A percentile compares a stretch with the other conserved stretches of the same genome.
Evolutionary conservation across 2,113 vertebrate species (phyloP).

Genomic region (Phyllostomus discolor): DNA sequence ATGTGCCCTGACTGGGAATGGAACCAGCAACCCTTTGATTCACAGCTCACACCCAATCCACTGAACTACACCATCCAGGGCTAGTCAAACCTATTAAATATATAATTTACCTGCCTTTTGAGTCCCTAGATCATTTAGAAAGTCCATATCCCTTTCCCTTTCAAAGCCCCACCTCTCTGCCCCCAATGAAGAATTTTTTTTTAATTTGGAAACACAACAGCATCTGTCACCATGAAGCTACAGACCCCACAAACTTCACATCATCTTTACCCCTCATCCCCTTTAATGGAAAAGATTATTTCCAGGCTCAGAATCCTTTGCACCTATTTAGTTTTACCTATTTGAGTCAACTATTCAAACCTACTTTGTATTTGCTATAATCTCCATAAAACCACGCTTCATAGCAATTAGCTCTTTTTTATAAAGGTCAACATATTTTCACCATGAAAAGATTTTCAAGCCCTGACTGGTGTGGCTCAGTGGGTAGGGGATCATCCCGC

Average conservation of each 20-base stretch:
- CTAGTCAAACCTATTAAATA: not conserved
- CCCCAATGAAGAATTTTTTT: not conserved
- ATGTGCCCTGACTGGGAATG: too few species aligned
- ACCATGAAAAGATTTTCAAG: not conserved
- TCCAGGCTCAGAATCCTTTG: not conserved
- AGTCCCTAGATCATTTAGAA: not conserved
- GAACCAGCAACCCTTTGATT: too few species aligned
- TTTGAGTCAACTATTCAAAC: not conserved
- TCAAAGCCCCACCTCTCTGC: not conserved
- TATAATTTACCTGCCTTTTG: not conserved
- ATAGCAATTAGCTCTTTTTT: not conserved
- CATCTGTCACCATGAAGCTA: not conserved
- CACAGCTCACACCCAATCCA: too few species aligned
- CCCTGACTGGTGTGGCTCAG: too few species aligned
- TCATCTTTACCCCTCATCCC: not conserved
- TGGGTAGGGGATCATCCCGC: too few species aligned
- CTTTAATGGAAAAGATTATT: not conserved
- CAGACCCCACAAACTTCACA: not conserved
- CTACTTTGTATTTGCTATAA: not conserved
- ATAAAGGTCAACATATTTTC: not conserved
- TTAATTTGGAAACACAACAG: too few species aligned
- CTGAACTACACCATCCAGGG: too few species aligned
- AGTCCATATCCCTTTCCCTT: not conserved
- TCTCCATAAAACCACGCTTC: not conserved
- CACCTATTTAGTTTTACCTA: not conserved